Evolutionary conservation across 2,888 invertebrate genomes (phyloP), one percentile per base, ranked within the genome.

Genomic region (Calephelis perditalis): DNA sequence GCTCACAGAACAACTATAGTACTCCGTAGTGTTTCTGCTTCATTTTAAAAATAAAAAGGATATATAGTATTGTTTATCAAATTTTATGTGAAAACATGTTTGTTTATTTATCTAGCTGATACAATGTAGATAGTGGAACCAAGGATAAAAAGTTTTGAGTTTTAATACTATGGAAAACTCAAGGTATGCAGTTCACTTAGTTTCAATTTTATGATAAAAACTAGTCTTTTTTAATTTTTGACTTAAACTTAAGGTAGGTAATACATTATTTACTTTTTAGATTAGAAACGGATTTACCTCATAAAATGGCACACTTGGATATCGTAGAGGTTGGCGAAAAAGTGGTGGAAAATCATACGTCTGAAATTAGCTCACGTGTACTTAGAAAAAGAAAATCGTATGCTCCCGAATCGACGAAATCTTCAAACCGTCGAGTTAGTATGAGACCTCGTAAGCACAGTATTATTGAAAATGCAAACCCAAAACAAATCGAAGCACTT

Each of bases 401-500:
- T 54, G 72, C 78, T 63, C 78, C 80, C 58, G 85, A 84, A 71
- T 69, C 78, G 57, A 76, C 64, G 59, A 88, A 84, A 75, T 71
- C 84, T 3, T 78, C 79, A 43, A 91, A 91, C 70, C 85, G 91
- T 54, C 78, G 91, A 69, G 90, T 91, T 6, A 84, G 75, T 65
- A 86, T 90, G 83, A 87, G 85, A 68, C 91, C 91, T 40, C 81
- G 85, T 11, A 91, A 90, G 74, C 82, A 81, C 66, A 73, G 76
- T 56, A 73, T 82, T 63, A 72, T 79, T 57, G 83, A 90, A 70
- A 85, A 80, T 71, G 77, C 85, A 7, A 84, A 77, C 70, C 73
- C 80, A 58, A 91, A 86, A 72, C 85, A 91, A 73, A 85, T 92
- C 62, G 91, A 91, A 71, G 90, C 92, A 55, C 82, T 92, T 67